phyloP scores from a whole-genome alignment of 2,797 vertebrate species.

The Paedocypris micromegethes region DNA sequence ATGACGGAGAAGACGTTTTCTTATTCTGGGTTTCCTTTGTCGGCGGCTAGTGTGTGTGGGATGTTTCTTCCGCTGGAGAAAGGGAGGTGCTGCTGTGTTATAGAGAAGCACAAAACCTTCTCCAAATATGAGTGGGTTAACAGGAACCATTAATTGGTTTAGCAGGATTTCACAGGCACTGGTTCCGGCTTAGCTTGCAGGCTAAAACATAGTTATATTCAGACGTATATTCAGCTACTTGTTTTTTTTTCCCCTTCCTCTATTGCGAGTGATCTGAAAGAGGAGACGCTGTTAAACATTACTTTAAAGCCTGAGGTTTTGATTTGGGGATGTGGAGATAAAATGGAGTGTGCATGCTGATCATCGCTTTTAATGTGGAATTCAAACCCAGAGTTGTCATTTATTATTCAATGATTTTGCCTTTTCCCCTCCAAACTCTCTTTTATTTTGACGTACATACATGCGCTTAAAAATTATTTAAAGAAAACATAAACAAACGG shows the following conservation, averaged over 20 bases:
- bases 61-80: slow-evolving; percentile 48
- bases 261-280: slow-evolving; percentile 50
- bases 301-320: slow-evolving; percentile 64
- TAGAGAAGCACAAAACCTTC: slow-evolving; percentile 66
- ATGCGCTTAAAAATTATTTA: neutral
- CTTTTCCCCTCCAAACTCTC: slow-evolving; percentile 57
- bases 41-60: slow-evolving; percentile 55
- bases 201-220: slow-evolving; percentile 55
- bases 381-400: slow-evolving; percentile 70
- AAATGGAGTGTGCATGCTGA: slow-evolving; percentile 64
- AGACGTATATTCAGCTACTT: slow-evolving; percentile 53
- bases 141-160: slow-evolving; percentile 74
- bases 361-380: slow-evolving; percentile 73
- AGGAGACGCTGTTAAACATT: slow-evolving; percentile 61
- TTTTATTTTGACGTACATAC: too few species aligned
- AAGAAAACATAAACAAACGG: neutral
- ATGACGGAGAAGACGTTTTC: slow-evolving; percentile 52
- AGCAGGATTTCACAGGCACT: slow-evolving; percentile 63
- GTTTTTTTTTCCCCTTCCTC: slow-evolving; percentile 37
- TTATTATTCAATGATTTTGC: slow-evolving; percentile 72
- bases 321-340: slow-evolving; percentile 61
- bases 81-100: slow-evolving; percentile 64
- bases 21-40: slow-evolving; percentile 60
- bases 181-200: slow-evolving; percentile 61
- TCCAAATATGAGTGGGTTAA: slow-evolving; percentile 69